A percentile compares a stretch with the other conserved stretches of the same genome.
Conservation (phyloP, 2,797 vertebrate species). For the Avahi laniger region DNA sequence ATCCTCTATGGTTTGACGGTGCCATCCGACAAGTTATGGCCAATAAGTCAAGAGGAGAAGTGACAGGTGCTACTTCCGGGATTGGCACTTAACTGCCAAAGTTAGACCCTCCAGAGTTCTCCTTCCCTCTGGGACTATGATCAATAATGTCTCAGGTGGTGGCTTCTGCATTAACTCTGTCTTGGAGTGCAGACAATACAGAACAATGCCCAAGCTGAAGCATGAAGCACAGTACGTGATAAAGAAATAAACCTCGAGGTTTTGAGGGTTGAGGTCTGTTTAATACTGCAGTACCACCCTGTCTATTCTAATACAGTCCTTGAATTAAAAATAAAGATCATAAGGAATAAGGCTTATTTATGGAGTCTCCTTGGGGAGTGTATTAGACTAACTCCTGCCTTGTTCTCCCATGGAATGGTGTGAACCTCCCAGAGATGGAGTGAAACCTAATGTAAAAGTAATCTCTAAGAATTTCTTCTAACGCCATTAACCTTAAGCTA, state of each 20-base stretch:
- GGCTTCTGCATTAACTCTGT: not conserved
- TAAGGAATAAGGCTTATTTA: not conserved
- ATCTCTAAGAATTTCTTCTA: not conserved
- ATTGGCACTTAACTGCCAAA: not conserved
- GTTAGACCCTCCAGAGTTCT: not conserved
- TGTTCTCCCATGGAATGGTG: not conserved
- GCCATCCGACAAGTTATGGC: not conserved
- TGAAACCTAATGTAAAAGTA: not conserved
- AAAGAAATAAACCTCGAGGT: not conserved
- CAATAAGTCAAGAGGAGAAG: not conserved
- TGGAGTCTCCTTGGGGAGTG: not conserved
- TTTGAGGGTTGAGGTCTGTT: not conserved
- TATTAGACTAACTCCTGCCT: not conserved
- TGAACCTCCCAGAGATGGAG: not conserved
- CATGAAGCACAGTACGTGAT: not conserved
- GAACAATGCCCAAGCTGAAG: not conserved
- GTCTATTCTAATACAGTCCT: not conserved
- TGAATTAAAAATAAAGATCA: not conserved
- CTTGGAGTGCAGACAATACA: not conserved
- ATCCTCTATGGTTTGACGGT: not conserved
- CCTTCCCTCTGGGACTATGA: not conserved
- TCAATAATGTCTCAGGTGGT: not conserved
- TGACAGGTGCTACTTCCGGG: not conserved
- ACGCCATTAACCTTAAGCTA: not conserved
- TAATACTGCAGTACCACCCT: not conserved